These are phyloP conservation scores for Strigamia crassipes DNA, from an alignment of 2,888 invertebrate genomes.

Conservation along the genomic window DNA sequence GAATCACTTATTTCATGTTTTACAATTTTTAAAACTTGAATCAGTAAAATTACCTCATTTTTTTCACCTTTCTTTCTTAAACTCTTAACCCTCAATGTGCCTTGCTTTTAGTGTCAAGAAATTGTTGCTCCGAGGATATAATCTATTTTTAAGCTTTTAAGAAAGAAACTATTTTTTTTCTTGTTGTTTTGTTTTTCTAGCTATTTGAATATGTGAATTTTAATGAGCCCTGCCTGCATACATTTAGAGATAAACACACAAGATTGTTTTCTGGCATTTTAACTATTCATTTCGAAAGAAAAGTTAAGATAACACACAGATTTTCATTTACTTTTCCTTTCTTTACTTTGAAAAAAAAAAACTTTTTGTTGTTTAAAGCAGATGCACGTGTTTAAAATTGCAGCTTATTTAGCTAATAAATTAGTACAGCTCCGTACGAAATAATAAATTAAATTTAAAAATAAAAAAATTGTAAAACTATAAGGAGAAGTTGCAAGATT, in stretches of 20 bases:
- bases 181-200: background rate
- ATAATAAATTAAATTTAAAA: background rate
- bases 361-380: background rate
- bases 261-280: slow-evolving; percentile 11
- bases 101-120: background rate
- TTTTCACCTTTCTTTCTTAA: background rate
- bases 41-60: background rate
- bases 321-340: background rate
- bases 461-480: background rate
- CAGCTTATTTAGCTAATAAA: background rate
- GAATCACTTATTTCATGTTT: background rate
- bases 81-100: background rate
- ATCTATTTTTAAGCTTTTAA: background rate
- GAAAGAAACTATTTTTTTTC: background rate
- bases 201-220: slow-evolving; percentile 19
- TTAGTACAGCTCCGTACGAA: background rate
- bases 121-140: background rate
- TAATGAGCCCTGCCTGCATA: background rate
- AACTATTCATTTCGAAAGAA: slow-evolving; percentile 24
- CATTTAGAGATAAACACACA: slow-evolving; percentile 9
- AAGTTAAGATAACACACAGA: background rate
- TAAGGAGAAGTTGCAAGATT: slow-evolving; percentile 12
- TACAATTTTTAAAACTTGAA: background rate
- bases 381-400: background rate
- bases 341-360: too few species aligned